Evolutionary conservation across 92 coral and sea anemone species (phyloP).

Genomic region (Galaxea fascicularis): DNA sequence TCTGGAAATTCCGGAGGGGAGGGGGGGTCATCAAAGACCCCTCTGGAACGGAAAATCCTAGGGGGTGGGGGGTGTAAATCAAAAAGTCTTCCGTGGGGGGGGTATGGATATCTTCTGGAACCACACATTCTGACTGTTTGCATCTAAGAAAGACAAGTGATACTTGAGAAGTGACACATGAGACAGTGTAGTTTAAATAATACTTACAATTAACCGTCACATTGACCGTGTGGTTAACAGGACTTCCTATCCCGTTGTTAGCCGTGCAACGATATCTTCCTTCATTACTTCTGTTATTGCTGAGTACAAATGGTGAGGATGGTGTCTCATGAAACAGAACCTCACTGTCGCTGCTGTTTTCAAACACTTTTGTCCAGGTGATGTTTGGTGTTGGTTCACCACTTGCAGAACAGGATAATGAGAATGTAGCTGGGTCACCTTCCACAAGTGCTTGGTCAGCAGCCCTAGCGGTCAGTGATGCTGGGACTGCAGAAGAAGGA

Average conservation of each 20-base stretch:
- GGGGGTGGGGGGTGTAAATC: too few relatives aligned
- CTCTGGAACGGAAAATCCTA: too few relatives aligned
- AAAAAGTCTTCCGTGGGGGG: too few relatives aligned
- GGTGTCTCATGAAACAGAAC: not conserved
- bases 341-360: not conserved
- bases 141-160: too few relatives aligned
- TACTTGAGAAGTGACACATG: not conserved
- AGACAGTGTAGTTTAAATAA: not conserved
- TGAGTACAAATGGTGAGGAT: not conserved
- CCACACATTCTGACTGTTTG: too few relatives aligned
- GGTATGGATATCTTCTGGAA: too few relatives aligned
- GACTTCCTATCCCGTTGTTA: constrained; percentile 65
- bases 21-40: too few relatives aligned
- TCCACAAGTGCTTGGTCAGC: not conserved
- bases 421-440: not conserved
- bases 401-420: not conserved
- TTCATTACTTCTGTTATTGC: constrained; percentile 31
- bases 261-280: constrained; percentile 61
- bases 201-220: constrained; percentile 66
- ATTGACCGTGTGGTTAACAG: constrained; percentile 23
- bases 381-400: constrained; percentile 52
- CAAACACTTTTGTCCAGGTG: constrained; percentile 45
- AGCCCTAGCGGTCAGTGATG: not conserved
- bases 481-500: not conserved
- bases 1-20: too few relatives aligned